These are phyloP conservation scores for Lagenorhynchus albirostris DNA, from an alignment of 2,113 vertebrate genomes.

Conservation along the genomic window DNA sequence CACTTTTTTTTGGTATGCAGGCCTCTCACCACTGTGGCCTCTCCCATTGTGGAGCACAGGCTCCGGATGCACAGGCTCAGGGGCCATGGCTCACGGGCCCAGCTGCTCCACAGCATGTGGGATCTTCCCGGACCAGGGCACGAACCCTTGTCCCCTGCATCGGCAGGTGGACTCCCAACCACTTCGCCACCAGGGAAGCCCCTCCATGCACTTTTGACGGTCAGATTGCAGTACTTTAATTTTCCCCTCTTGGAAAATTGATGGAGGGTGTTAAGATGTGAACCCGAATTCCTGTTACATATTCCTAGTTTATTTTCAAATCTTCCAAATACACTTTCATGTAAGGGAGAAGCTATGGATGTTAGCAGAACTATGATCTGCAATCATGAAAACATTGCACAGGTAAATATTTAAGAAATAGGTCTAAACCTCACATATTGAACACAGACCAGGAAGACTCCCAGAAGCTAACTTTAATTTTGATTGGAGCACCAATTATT, in stretches of 20 bases:
- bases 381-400: background rate
- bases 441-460: background rate
- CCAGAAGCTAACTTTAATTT: background rate
- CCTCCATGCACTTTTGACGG: background rate
- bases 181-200: too few species aligned
- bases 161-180: too few species aligned
- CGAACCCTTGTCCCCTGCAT: too few species aligned
- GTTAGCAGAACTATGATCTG: background rate
- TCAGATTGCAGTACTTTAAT: background rate
- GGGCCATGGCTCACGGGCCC: too few species aligned
- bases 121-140: too few species aligned
- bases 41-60: too few species aligned
- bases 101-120: too few species aligned
- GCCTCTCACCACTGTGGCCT: too few species aligned
- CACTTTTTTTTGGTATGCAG: background rate
- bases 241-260: background rate
- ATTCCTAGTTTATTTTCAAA: background rate
- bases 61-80: too few species aligned
- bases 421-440: background rate
- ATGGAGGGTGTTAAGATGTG: background rate
- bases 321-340: background rate
- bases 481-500: background rate
- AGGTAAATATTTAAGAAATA: background rate
- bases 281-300: background rate
- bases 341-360: background rate